A percentile compares a stretch with the other conserved stretches of the same genome.
phyloP scores from a whole-genome alignment of 1,140 invertebrate genomes.

The Harlomillsia oculata region DNA sequence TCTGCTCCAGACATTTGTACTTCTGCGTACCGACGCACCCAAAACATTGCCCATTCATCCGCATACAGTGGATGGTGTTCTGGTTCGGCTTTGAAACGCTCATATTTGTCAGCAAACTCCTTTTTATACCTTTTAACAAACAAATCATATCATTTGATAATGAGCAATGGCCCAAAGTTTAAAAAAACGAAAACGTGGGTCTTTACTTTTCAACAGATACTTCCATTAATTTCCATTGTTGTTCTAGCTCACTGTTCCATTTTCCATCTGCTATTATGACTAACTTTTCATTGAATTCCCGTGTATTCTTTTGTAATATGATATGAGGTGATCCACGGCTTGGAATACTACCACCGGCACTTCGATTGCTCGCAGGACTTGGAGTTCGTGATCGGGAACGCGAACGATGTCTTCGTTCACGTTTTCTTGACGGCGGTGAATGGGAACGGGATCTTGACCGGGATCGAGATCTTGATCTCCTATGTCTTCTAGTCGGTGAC shows the following conservation, averaged over 20 bases:
- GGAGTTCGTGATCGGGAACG: not conserved
- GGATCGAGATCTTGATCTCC: slow-evolving; percentile 8
- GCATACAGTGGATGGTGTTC: slow-evolving; percentile 33
- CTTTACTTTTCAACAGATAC: slow-evolving; percentile 9
- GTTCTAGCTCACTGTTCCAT: slow-evolving; percentile 24
- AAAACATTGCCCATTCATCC: slow-evolving; percentile 32
- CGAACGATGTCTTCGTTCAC: too few relatives aligned
- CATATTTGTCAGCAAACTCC: slow-evolving; percentile 7
- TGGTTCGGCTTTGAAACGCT: slow-evolving; percentile 21
- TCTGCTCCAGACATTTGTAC: slow-evolving; percentile 26
- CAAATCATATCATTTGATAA: not conserved
- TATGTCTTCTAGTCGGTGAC: not conserved
- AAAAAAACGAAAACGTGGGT: not conserved
- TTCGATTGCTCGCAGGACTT: not conserved
- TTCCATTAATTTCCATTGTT: slow-evolving; percentile 21
- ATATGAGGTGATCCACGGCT: too few relatives aligned
- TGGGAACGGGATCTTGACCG: not conserved
- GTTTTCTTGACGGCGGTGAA: not conserved
- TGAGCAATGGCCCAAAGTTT: not conserved
- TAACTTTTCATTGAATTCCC: slow-evolving; percentile 22
- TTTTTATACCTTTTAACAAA: slow-evolving; percentile 9
- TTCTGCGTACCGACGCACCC: slow-evolving; percentile 33
- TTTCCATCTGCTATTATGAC: slow-evolving; percentile 18
- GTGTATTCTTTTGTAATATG: slow-evolving; percentile 1
- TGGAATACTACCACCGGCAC: too few relatives aligned